Evolutionary conservation across 1,140 invertebrate species (phyloP).

Genomic region (Diorhabda carinulata): DNA sequence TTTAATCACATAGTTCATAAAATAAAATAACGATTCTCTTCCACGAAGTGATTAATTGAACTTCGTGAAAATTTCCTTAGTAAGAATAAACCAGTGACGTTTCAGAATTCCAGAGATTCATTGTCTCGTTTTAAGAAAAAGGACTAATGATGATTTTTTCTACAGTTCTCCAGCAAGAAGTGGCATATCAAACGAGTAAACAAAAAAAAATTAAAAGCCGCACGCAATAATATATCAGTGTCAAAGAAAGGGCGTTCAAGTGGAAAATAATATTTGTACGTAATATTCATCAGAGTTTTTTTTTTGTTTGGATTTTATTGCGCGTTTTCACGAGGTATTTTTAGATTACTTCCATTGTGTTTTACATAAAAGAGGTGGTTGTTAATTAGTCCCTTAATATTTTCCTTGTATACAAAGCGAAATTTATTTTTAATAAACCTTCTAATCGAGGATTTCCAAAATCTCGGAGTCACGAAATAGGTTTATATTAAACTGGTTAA

Average conservation of each 20-base stretch:
- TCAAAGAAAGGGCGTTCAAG: not conserved
- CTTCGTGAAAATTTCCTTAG: not conserved
- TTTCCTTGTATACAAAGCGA: no score
- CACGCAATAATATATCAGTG: constrained; percentile 2
- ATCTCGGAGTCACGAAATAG: no score
- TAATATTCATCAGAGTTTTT: not conserved
- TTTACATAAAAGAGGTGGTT: no score
- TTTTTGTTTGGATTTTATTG: not conserved
- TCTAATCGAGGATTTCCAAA: no score
- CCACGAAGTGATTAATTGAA: not conserved
- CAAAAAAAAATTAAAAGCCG: not conserved
- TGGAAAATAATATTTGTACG: constrained; percentile 1
- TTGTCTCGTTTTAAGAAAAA: constrained; percentile 2
- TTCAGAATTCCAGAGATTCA: not conserved
- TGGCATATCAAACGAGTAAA: not conserved
- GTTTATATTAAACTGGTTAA: no score
- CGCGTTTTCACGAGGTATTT: not conserved
- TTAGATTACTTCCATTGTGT: not conserved
- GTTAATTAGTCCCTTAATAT: no score
- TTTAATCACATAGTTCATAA: no score
- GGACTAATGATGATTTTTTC: not conserved
- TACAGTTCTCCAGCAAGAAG: not conserved
- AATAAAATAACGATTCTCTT: not conserved
- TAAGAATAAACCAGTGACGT: not conserved
- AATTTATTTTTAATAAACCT: no score